Base-by-base conservation (phyloP, 1,140 invertebrate species). In the Trichonephila inaurata region DNA sequence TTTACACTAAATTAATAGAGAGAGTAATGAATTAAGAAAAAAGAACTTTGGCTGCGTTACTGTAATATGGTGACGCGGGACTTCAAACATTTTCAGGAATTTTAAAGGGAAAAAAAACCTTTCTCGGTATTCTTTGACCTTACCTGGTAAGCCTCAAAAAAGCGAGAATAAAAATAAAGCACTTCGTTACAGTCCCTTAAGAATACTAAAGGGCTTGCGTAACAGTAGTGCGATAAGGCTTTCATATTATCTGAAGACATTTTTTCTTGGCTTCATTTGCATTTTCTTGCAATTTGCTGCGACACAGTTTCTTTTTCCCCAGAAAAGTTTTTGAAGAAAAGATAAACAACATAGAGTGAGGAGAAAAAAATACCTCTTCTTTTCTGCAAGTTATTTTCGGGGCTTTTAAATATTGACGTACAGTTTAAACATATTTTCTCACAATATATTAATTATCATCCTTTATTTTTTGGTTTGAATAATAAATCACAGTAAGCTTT, bases 191-290 rank as follows among this genome's bases (percentile, higher is more conserved):
- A 14, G 44, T 16, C 44, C 83, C 58, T 60, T 85, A 85, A 85
- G 83, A 85, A 85, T 85, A 85, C 83, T 85, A 85, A 58, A 85
- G 33, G 83, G 28, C n/a, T n/a, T 19, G 51, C 51, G 28, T 85
- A 91, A 82, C n/a, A 82, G 69, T 62, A 61, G 77, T 72, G 69
- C 33, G 33, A 81, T 91, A 91, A 91, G 89, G 16, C 58, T 72
- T 62, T 91, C 69, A 61, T 82, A 60, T 81, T 81, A 58, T 60
- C 51, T 82, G 44, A 21, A 62, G 33, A n/a, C 14, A 33, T 64
- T 91, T 89, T 91, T 91, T 82, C 21, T 82, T 1, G 40, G 10
- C 72, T 82, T 91, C 89, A 91, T 91, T 91, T 81, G 51, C 89
- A 91, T 91, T 44, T 91, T 81, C 33, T 82, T 33, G 72, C 58